Conservation (phyloP, 1,140 invertebrate genomes). For the Lerema accius region DNA sequence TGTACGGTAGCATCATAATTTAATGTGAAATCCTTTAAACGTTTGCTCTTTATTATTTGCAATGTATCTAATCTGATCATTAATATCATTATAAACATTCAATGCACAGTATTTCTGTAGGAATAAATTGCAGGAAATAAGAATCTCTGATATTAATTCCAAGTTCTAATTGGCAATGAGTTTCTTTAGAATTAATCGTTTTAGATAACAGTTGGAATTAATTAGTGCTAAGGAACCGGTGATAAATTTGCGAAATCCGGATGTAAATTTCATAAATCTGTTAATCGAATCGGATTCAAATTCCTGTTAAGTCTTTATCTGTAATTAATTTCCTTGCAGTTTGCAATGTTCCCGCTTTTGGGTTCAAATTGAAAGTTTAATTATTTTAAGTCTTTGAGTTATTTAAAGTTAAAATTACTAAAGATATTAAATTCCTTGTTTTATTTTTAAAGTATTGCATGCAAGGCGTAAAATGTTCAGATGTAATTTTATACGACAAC, state of each 20-base stretch:
- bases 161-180: conserved; percentile 45
- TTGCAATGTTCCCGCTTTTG: not conserved
- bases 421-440: no score
- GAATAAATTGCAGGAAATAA: conserved; percentile 22
- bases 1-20: no score
- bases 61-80: no score
- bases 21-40: no score
- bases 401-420: no score
- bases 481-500: no score
- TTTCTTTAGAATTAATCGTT: conserved; percentile 53
- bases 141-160: conserved; percentile 33
- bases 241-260: conserved; percentile 55
- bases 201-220: conserved; percentile 61
- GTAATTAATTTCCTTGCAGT: conserved; percentile 49
- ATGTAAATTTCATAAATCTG: conserved; percentile 40
- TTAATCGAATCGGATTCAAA: conserved; percentile 47
- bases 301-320: conserved; percentile 42
- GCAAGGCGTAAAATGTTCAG: no score
- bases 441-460: no score
- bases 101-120: conserved; percentile 1
- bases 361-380: not conserved
- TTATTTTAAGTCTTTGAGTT: not conserved
- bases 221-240: conserved; percentile 54
- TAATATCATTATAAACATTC: no score
- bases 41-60: no score